Conservation (phyloP, 2,797 vertebrate genomes). For the Percopsis omiscomaycus region DNA sequence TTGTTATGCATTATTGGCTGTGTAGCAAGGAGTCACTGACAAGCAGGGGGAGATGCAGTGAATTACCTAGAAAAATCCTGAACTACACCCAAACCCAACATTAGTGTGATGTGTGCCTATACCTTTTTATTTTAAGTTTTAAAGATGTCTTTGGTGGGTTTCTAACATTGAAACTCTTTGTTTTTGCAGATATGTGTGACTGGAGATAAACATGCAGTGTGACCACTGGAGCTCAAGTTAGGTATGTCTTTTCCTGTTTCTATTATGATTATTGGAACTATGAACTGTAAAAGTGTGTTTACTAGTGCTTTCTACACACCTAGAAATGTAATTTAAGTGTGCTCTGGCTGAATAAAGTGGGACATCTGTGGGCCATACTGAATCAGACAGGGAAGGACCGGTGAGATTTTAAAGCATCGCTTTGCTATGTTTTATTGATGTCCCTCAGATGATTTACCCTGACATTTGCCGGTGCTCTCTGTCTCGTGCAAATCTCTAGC, state of each 20-base stretch:
- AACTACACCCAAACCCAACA: too few species aligned
- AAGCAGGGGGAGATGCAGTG: too few species aligned
- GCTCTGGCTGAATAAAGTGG: conserved; percentile 12
- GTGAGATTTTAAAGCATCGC: conserved; percentile 53
- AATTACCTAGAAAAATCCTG: too few species aligned
- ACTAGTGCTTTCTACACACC: conserved; percentile 5
- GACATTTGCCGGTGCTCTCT: conserved; percentile 67
- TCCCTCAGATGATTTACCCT: conserved; percentile 59
- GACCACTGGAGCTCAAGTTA: conserved; percentile 49
- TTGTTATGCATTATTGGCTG: too few species aligned
- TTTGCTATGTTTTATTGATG: conserved; percentile 70
- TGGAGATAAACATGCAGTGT: conserved; percentile 49
- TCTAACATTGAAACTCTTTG: background rate
- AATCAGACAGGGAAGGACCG: conserved; percentile 48
- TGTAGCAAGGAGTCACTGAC: too few species aligned
- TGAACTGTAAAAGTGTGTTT: background rate
- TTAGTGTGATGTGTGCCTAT: too few species aligned
- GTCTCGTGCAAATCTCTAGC: conserved; percentile 55
- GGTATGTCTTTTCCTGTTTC: conserved; percentile 38
- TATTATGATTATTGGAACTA: background rate
- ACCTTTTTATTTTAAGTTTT: background rate
- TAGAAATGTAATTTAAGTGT: conserved; percentile 11
- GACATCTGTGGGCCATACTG: conserved; percentile 42
- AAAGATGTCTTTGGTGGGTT: too few species aligned
- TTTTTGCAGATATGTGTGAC: conserved; percentile 31